Conservation (phyloP, 2,113 vertebrate species). For the Syrrhaptes paradoxus region DNA sequence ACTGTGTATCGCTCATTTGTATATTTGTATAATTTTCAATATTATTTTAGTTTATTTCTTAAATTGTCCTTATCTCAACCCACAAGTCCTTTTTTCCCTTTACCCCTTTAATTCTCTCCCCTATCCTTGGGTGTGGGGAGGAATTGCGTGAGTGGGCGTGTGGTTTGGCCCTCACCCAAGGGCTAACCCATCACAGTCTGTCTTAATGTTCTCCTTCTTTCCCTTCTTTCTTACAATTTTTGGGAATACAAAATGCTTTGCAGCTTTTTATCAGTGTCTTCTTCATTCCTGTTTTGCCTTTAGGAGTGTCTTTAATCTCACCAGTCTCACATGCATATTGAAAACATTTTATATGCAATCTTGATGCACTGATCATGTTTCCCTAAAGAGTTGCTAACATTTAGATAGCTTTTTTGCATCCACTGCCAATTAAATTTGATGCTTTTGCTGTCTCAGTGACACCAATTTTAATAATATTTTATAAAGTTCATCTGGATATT, state of each 20-base stretch:
- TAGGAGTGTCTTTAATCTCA: background rate
- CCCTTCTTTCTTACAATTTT: background rate
- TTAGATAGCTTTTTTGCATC: background rate
- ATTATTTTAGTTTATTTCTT: no score
- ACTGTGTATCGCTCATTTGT: no score
- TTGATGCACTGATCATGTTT: background rate
- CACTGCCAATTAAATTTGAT: background rate
- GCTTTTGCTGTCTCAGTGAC: background rate
- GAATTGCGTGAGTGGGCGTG: no score
- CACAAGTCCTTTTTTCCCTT: no score
- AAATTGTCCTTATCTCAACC: no score
- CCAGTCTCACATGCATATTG: background rate
- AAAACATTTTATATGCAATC: background rate
- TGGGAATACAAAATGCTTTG: background rate
- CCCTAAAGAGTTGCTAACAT: slow-evolving; percentile 15
- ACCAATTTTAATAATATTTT: background rate
- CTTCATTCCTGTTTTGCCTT: background rate
- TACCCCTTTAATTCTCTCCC: no score
- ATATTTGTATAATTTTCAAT: no score
- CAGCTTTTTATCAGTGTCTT: background rate
- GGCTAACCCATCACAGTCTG: background rate
- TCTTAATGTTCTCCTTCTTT: background rate
- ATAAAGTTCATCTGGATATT: background rate
- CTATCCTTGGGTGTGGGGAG: no score
- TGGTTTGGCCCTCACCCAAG: no score